A percentile compares a stretch with the other conserved stretches of the same genome.
phyloP scores from a whole-genome alignment of 2,888 invertebrate species.

The Balanococcus diminutus region DNA sequence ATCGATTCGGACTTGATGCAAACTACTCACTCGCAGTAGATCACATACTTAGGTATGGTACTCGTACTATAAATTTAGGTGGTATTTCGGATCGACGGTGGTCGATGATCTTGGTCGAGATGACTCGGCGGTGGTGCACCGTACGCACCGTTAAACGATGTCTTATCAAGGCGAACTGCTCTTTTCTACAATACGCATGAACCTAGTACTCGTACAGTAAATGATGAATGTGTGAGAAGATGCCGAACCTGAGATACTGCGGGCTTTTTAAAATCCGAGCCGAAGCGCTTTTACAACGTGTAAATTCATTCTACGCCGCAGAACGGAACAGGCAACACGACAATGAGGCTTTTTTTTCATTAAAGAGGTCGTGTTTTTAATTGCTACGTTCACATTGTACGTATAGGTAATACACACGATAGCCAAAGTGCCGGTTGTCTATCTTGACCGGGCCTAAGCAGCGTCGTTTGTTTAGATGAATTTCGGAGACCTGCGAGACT shows the following conservation, averaged over 20 bases:
- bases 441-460: background rate
- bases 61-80: background rate
- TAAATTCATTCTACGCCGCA: background rate
- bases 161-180: background rate
- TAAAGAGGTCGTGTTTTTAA: constrained; percentile 28
- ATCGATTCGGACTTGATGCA: too few species aligned
- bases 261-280: background rate
- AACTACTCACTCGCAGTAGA: too few species aligned
- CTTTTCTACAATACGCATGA: background rate
- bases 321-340: background rate
- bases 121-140: background rate
- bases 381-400: constrained; percentile 26
- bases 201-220: background rate
- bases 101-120: background rate
- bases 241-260: background rate
- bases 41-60: background rate
- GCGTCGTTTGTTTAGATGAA: background rate
- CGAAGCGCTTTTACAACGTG: background rate
- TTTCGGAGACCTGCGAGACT: constrained; percentile 31
- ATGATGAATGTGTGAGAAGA: background rate
- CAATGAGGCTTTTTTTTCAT: background rate
- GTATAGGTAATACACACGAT: background rate
- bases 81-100: background rate
- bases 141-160: background rate
- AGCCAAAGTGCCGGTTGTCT: constrained; percentile 30